Evolutionary conservation across 2,888 invertebrate species (phyloP), one percentile per base, ranked within the genome.

Genomic region (Ariolimax columbianus): DNA sequence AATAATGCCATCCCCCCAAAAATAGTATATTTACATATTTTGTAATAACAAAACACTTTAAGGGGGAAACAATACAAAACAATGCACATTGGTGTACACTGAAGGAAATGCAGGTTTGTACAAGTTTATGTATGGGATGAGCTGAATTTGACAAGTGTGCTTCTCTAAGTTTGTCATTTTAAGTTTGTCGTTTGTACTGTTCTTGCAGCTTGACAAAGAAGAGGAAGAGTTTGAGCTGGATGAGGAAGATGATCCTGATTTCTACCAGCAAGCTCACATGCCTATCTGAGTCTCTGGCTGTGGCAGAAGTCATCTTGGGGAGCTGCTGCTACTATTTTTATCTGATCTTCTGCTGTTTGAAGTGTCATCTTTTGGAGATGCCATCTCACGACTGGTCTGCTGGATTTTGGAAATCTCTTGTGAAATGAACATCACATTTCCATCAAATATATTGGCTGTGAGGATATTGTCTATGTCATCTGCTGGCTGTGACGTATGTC

Each of bases 241-340:
- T 84, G 96, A 96, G 90, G 97, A 97, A 91, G 97, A 97, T 93
- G 98, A 98, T 93, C 97, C 97, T 17, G 98, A 98, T 94, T 98
- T 98, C 95, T 98, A 98, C 94, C 97, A 97, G 91, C 97, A 98
- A 95, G 97, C 98, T 87, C 97, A 94, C 88, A 93, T 94, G 92
- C 93, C 94, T 14, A 91, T 93, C 82, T 94, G 92, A 75, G n/a
- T 30, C 38, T 36, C 55, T 23, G 26, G 30, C 7, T 59, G 59
- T 59, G 63, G 14, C 33, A 33, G 33, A 11, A 23, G 30, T 33
- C 63, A 66, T 30, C 33, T 33, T 33, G 7, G 30, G 30, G 30
- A 11, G 1, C 2, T 1, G 1, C 0, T 17, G 7, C 9, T 33
- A 11, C 7, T 0, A 66, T 66, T 11, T 19, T 9, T 66, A 63